Percentiles rank a stretch among this genome's conserved stretches.
Conservation (phyloP, 2,113 vertebrate genomes). For the Entomyzon cyanotis region DNA sequence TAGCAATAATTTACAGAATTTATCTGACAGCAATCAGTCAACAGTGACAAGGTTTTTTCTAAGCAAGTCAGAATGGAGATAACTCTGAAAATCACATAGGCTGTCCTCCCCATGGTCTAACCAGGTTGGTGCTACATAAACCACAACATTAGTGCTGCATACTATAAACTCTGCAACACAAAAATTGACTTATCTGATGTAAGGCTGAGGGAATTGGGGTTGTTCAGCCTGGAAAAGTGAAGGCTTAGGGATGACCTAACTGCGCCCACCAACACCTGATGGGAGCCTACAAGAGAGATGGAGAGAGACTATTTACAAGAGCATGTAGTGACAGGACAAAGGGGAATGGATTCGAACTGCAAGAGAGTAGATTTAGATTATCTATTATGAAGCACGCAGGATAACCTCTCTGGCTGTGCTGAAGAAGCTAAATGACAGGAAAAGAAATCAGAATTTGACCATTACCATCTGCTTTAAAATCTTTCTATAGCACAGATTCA, state of each 20-base stretch:
- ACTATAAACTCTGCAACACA: background rate
- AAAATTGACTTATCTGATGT: background rate
- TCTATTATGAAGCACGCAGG: background rate
- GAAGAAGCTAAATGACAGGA: background rate
- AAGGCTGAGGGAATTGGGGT: background rate
- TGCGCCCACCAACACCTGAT: background rate
- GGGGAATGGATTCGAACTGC: background rate
- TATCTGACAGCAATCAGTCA: background rate
- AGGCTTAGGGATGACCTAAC: background rate
- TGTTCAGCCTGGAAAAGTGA: background rate
- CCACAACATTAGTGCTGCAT: background rate
- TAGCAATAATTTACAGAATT: background rate
- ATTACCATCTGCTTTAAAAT: background rate
- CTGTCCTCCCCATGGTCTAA: background rate
- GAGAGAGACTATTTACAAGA: background rate
- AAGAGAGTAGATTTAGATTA: background rate
- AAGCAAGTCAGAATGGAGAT: background rate
- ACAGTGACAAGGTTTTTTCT: background rate
- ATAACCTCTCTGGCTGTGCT: background rate
- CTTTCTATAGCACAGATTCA: background rate
- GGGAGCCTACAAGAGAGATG: background rate
- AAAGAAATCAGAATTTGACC: background rate
- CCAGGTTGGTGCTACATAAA: background rate
- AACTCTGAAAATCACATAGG: background rate
- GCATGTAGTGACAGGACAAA: background rate